Base-by-base conservation (phyloP, 2,113 vertebrate genomes). In the Burhinus oedicnemus region DNA sequence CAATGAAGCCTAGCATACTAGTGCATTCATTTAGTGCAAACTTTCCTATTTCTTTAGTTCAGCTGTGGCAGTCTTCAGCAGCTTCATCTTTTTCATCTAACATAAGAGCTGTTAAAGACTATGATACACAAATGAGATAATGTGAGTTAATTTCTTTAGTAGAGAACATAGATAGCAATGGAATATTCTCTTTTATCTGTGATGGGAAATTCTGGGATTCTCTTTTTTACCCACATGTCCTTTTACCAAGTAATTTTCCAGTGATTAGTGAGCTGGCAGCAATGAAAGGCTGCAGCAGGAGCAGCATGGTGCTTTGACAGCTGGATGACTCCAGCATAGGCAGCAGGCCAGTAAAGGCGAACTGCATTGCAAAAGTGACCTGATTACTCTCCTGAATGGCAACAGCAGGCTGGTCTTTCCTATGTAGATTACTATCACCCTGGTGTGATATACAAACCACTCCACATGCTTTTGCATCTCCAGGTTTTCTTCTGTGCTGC, bases 211-310 rank as follows among this genome's bases (percentile, higher is more conserved):
- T 93, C 76, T 93, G 86, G 27, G 84, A 86, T 89, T 93, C 40
- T 95, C 40, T 92, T 21, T 75, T 90, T 79, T 61, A 62, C 54
- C 49, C n/a, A 6, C 16, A 4, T 65, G 49, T 68, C 17, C 3
- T 93, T 86, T 90, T 85, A 85, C 45, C 29, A 55, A 90, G 78
- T 94, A 83, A 94, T 96, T 95, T 96, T 93, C 93, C 94, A 93
- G 82, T 94, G 91, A 91, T 93, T 95, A 58, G 11, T 64, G 60
- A 91, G 40, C 0, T 96, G 93, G 81, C 94, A 92, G 78, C 26
- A 27, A 1, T 36, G 36, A 76, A 92, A 71, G 69, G 52, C 87
- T 95, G 80, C 72, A 89, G 72, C 61, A 82, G 74, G 80, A 95
- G 72, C 86, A 76, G 87, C 30, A 8, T 25, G 66, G 34, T 87